Evolutionary conservation across 53 echinoderm and acorn worm species (phyloP).

Genomic region (Echinarachnius parma): DNA sequence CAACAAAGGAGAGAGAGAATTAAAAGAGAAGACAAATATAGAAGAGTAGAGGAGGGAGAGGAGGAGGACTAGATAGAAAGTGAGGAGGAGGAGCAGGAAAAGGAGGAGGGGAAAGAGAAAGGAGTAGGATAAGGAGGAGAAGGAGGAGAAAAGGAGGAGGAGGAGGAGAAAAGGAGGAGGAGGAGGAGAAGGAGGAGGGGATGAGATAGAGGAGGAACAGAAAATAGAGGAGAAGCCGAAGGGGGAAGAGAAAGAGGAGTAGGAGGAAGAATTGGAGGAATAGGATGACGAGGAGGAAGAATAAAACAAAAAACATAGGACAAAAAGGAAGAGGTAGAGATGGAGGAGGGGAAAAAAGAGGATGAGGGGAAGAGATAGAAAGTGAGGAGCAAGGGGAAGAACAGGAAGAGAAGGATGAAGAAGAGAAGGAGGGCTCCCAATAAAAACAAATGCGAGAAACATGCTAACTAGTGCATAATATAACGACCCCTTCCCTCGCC

Average conservation of each 20-base stretch:
- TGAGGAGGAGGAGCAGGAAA: background rate
- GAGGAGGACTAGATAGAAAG: background rate
- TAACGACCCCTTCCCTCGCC: no score
- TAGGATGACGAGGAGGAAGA: background rate
- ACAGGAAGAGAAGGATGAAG: background rate
- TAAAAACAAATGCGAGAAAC: no score
- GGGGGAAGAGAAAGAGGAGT: background rate
- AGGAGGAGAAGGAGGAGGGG: background rate
- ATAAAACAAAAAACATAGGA: background rate
- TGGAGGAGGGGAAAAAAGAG: background rate
- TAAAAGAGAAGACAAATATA: background rate
- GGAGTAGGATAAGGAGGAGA: background rate
- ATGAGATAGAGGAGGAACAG: background rate
- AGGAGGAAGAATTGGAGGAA: background rate
- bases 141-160: background rate
- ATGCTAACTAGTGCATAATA: no score
- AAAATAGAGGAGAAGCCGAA: background rate
- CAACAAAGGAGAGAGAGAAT: background rate
- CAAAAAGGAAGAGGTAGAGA: background rate
- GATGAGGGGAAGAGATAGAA: background rate
- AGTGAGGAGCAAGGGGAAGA: background rate
- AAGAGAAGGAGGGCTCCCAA: no score
- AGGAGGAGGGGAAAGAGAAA: background rate
- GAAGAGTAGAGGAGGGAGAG: background rate
- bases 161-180: background rate